Base-by-base conservation (phyloP, 2,797 vertebrate species). In the Ispidina lecontei region DNA sequence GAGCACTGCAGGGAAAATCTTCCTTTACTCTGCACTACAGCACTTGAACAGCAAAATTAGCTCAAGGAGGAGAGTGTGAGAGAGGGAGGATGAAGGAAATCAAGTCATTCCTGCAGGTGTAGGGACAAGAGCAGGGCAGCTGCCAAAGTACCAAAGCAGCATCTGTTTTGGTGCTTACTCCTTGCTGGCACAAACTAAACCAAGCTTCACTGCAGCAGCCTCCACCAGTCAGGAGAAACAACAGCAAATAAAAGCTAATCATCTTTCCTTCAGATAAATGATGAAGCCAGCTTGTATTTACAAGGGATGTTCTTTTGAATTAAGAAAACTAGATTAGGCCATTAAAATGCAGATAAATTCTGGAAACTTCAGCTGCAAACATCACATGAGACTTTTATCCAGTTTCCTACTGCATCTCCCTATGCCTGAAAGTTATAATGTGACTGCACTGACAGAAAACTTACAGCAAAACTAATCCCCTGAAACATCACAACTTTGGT, bases 271-370 rank as follows among this genome's bases (percentile, higher is more conserved):
- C 69, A 83, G 54, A 58, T 37, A 69, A 60, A 72, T 71, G 8
- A 63, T 65, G 39, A 85, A 31, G 35, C 16, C 29, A 82, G 37
- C 54, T 84, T 82, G 12, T 90, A 37, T 59, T 23, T 49, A 21
- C 16, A 22, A 21, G 14, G 7, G 15, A 13, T 80, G 33, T 51
- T 83, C 56, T 89, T 93, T 70, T 79, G 29, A 84, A 69, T 25
- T 41, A 58, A 62, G 58, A 72, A 74, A 92, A 74, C 37, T 41
- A 69, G 25, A 83, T 77, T 43, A 72, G 17, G 33, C 46, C 31
- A 67, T 78, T 85, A 91, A 92, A 83, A 94, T 67, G 47, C 35
- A 67, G 39, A 87, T 52, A 59, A 62, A 67, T 65, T 75, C 47
- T 83, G 54, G 37, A 65, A 91, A 68, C 64, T 64, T 89, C 62